These are phyloP conservation scores for Passer domesticus DNA, from an alignment of 2,113 vertebrate genomes.

Conservation along the genomic window DNA sequence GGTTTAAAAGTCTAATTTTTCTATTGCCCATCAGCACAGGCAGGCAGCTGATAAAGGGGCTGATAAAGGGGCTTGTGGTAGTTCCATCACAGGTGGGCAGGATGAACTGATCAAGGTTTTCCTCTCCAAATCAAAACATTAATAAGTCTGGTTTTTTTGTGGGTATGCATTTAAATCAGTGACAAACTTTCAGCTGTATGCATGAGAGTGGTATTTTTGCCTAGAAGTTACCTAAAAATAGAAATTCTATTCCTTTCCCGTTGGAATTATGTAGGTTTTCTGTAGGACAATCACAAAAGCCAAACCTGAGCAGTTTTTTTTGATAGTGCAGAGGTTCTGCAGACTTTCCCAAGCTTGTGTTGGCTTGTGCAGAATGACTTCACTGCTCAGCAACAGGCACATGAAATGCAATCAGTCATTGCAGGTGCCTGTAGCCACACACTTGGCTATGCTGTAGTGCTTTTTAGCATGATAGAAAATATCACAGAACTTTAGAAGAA, in stretches of 20 bases:
- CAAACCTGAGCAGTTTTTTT: not conserved
- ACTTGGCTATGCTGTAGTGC: conserved; percentile 33
- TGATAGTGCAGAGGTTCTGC: conserved; percentile 13
- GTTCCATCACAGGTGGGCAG: not conserved
- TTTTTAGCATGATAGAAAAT: conserved; percentile 50
- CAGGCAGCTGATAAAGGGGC: not conserved
- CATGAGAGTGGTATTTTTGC: not conserved
- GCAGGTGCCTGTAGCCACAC: conserved; percentile 48
- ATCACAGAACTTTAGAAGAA: conserved; percentile 64
- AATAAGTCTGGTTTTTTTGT: not conserved
- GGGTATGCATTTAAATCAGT: not conserved
- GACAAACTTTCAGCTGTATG: not conserved
- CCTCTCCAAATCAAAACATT: not conserved
- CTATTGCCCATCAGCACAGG: not conserved
- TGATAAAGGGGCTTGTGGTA: not conserved
- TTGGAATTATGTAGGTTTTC: not conserved
- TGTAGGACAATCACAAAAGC: not conserved
- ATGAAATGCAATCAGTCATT: conserved; percentile 47
- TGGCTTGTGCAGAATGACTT: conserved; percentile 1
- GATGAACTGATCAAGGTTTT: not conserved
- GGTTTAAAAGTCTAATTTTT: not conserved
- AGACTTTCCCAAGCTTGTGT: conserved; percentile 8
- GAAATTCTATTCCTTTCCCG: not conserved
- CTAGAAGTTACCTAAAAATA: not conserved
- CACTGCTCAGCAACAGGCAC: conserved; percentile 9